phyloP scores from a whole-genome alignment of 2,113 vertebrate genomes.

The Vombatus ursinus region DNA sequence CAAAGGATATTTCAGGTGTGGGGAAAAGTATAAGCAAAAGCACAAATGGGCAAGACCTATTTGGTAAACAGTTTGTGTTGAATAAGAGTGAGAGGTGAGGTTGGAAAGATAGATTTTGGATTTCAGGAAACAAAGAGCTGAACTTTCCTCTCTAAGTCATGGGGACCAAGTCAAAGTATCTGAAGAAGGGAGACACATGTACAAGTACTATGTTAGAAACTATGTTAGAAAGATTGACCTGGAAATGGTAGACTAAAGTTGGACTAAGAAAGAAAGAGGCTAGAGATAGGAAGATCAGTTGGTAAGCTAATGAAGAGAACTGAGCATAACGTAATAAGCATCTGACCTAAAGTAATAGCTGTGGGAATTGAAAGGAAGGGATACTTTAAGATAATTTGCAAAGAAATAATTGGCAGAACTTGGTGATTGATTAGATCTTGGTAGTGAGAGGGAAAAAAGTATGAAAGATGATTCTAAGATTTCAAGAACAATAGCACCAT shows the following conservation, averaged over 20 bases:
- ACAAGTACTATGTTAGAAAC: neutral
- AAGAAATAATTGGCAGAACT: neutral
- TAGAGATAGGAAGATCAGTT: neutral
- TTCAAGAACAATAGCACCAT: neutral
- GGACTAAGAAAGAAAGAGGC: neutral
- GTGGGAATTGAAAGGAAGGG: neutral
- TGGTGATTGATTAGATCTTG: neutral
- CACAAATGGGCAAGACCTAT: neutral
- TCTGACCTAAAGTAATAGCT: neutral
- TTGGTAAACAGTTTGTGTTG: neutral
- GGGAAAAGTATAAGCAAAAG: neutral
- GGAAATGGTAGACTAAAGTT: neutral
- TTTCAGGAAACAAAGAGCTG: neutral
- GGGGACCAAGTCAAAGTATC: neutral
- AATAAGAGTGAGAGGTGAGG: neutral
- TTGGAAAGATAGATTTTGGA: neutral
- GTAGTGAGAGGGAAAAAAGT: neutral
- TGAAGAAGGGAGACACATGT: neutral
- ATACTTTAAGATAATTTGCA: conserved; percentile 20
- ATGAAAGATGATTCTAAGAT: neutral
- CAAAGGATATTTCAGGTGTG: neutral
- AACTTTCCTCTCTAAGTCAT: neutral
- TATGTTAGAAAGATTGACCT: neutral
- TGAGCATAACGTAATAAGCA: neutral
- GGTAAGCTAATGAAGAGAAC: conserved; percentile 15